Conservation (phyloP, 92 coral and sea anemone species). For the Micromussa lordhowensis region DNA sequence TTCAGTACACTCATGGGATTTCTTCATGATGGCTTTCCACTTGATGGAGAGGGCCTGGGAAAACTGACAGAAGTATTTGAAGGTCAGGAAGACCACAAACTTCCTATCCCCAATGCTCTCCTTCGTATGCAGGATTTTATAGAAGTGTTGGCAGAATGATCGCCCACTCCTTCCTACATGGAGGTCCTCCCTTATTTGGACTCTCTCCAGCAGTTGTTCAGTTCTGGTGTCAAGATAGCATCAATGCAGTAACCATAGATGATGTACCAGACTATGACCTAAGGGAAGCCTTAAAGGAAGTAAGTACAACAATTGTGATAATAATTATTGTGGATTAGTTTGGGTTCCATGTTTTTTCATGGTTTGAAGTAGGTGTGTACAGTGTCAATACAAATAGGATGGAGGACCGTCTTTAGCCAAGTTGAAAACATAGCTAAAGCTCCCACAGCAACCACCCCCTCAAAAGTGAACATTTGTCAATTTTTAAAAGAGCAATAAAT, state of each 20-base stretch:
- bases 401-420: no score
- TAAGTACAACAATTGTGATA: neutral
- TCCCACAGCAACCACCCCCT: no score
- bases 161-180: constrained; percentile 54
- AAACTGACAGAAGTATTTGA: constrained; percentile 22
- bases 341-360: constrained; percentile 8
- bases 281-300: constrained; percentile 45
- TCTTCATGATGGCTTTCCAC: constrained; percentile 27
- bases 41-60: no score
- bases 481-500: no score
- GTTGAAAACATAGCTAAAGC: no score
- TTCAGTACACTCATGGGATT: constrained; percentile 47
- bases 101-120: constrained; percentile 50
- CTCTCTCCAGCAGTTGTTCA: constrained; percentile 45
- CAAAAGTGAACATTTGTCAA: no score
- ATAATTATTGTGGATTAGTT: constrained; percentile 14
- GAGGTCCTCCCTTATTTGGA: constrained; percentile 30
- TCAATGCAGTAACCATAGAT: constrained; percentile 36
- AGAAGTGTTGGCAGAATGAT: constrained; percentile 55
- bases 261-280: constrained; percentile 58
- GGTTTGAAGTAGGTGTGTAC: constrained; percentile 8
- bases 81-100: constrained; percentile 57
- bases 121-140: constrained; percentile 37
- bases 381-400: neutral
- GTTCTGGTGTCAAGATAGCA: constrained; percentile 44